Conservation (phyloP, 2,888 invertebrate genomes). For the Drosophila maculinotata region DNA sequence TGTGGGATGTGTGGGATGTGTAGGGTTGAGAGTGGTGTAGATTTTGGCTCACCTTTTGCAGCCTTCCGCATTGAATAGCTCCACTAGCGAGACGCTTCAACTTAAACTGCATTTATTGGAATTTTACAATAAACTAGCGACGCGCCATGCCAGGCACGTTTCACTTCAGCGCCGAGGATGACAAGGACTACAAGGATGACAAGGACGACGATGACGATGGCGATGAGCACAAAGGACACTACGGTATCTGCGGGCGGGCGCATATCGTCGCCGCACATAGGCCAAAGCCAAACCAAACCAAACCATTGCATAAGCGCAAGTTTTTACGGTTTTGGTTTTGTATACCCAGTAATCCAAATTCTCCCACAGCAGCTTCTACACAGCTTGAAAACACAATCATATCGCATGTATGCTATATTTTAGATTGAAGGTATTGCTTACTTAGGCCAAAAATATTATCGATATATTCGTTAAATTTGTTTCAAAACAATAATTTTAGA, state of each 20-base stretch:
- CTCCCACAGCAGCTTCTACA: no score
- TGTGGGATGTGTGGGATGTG: no score
- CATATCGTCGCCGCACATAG: constrained; percentile 42
- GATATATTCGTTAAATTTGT: no score
- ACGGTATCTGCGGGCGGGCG: constrained; percentile 1
- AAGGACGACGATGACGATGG: not conserved
- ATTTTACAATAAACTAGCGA: constrained; percentile 77
- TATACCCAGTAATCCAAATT: constrained; percentile 13
- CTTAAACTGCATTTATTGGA: constrained; percentile 72
- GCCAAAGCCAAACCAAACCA: constrained; percentile 73
- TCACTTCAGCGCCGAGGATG: constrained; percentile 16
- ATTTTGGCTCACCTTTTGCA: constrained; percentile 32
- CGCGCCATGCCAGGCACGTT: constrained; percentile 33
- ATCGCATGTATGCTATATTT: no score
- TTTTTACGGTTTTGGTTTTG: constrained; percentile 52
- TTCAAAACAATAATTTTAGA: no score
- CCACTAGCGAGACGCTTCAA: constrained; percentile 39
- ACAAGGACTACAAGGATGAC: constrained; percentile 10
- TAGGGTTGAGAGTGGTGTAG: no score
- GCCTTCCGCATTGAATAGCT: constrained; percentile 11
- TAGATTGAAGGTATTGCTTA: not conserved
- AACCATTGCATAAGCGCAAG: constrained; percentile 66
- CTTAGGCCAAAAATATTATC: no score
- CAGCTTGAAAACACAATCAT: no score
- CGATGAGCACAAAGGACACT: constrained; percentile 12